phyloP scores from a whole-genome alignment of 2,888 invertebrate species.

The Lymantria monacha region DNA sequence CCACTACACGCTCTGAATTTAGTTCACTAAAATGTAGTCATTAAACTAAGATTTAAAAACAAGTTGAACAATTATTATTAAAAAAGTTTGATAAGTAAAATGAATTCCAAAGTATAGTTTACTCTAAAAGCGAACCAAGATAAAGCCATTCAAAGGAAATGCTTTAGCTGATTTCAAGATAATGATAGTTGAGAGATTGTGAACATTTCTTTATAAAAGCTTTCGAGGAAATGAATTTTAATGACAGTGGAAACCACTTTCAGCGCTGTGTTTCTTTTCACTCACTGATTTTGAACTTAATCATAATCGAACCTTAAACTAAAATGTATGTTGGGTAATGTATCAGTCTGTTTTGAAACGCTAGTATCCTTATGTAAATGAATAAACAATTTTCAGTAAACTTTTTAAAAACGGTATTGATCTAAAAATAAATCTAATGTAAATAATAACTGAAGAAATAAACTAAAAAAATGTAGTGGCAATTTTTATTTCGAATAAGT shows the following conservation, averaged over 20 bases:
- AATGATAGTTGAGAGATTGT: constrained; percentile 56
- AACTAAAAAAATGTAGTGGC: too few relatives aligned
- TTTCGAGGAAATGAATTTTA: constrained; percentile 59
- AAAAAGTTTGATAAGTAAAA: too few relatives aligned
- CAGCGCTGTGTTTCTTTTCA: constrained; percentile 56
- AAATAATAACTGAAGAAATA: too few relatives aligned
- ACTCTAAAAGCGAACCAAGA: constrained; percentile 10
- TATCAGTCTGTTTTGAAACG: not conserved
- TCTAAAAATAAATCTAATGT: too few relatives aligned
- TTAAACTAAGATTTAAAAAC: too few relatives aligned
- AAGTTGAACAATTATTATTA: too few relatives aligned
- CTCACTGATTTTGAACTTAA: constrained; percentile 47
- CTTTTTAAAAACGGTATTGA: too few relatives aligned
- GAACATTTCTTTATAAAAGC: constrained; percentile 54
- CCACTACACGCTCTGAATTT: too few relatives aligned
- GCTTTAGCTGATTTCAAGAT: constrained; percentile 52
- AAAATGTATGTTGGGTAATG: not conserved
- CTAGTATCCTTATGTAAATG: too few relatives aligned
- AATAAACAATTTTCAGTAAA: too few relatives aligned
- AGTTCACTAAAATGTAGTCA: too few relatives aligned
- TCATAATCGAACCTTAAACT: not conserved
- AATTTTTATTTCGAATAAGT: too few relatives aligned
- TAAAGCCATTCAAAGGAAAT: constrained; percentile 33
- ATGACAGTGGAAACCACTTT: constrained; percentile 68
- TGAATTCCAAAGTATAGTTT: constrained; percentile 9